Evolutionary conservation across 2,113 vertebrate genomes (phyloP).

Genomic region (Petromus typicus): DNA sequence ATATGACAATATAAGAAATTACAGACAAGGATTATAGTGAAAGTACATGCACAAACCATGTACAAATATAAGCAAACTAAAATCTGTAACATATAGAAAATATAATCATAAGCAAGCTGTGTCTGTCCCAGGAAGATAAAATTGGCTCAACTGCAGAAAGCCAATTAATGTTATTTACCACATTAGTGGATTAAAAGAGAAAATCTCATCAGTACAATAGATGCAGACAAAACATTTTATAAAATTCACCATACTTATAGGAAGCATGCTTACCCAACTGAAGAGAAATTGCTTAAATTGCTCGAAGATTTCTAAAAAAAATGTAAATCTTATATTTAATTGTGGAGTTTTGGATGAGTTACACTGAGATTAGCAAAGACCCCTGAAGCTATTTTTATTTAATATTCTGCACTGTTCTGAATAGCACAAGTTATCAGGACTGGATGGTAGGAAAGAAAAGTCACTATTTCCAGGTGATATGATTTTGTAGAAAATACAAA

Average conservation of each 20-base stretch:
- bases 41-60: neutral
- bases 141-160: neutral
- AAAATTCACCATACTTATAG: neutral
- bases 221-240: neutral
- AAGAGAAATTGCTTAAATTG: conserved; percentile 39
- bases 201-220: neutral
- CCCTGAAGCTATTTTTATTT: neutral
- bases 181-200: conserved; percentile 33
- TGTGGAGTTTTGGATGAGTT: conserved; percentile 31
- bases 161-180: neutral
- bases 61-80: conserved; percentile 29
- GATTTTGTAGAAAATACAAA: conserved; percentile 46
- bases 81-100: neutral
- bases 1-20: neutral
- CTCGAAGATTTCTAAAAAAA: neutral
- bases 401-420: neutral
- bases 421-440: neutral
- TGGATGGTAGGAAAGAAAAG: conserved; percentile 8
- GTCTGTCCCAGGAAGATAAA: conserved; percentile 15
- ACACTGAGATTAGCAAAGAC: neutral
- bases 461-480: conserved; percentile 27
- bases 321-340: neutral
- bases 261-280: conserved; percentile 13
- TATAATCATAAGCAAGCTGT: neutral
- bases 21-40: neutral